phyloP scores from a whole-genome alignment of 2,113 vertebrate genomes.

The Suncus etruscus region DNA sequence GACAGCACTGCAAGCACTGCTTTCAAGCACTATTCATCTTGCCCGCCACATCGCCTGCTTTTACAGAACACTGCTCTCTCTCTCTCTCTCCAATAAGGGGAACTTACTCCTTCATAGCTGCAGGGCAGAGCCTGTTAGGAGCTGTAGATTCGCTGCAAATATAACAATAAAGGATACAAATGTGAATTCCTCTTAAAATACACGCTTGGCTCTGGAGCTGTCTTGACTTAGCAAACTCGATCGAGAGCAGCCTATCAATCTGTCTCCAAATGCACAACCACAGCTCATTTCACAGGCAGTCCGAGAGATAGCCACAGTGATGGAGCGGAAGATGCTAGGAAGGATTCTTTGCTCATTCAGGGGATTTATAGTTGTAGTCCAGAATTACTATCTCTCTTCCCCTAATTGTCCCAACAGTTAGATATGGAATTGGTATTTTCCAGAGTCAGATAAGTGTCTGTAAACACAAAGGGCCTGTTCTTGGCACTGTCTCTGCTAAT shows the following conservation, averaged over 20 bases:
- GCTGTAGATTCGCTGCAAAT: constrained; percentile 86
- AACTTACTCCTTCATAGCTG: constrained; percentile 88
- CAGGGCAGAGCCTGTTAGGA: constrained; percentile 88
- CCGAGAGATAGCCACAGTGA: constrained; percentile 59
- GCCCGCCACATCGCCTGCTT: constrained; percentile 85
- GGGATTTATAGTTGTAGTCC: constrained; percentile 31
- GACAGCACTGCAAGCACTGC: constrained; percentile 87
- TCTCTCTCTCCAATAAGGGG: constrained; percentile 86
- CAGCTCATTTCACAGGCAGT: constrained; percentile 64
- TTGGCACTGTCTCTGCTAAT: constrained; percentile 27
- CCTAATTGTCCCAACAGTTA: constrained; percentile 65
- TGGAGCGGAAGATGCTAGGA: constrained; percentile 55
- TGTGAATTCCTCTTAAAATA: constrained; percentile 88
- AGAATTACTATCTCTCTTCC: constrained; percentile 57
- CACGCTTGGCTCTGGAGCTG: constrained; percentile 81
- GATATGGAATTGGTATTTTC: constrained; percentile 51
- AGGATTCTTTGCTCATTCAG: constrained; percentile 50
- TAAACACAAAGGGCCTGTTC: constrained; percentile 60
- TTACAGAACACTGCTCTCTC: constrained; percentile 81
- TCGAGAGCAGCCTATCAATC: constrained; percentile 83
- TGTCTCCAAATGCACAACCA: constrained; percentile 79
- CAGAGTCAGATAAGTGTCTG: constrained; percentile 53
- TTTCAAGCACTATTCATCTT: constrained; percentile 89
- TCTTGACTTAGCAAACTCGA: constrained; percentile 87
- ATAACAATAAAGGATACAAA: constrained; percentile 90